These are phyloP conservation scores for Capitella teleta DNA, from an alignment of 1,140 invertebrate species.

Conservation along the genomic window DNA sequence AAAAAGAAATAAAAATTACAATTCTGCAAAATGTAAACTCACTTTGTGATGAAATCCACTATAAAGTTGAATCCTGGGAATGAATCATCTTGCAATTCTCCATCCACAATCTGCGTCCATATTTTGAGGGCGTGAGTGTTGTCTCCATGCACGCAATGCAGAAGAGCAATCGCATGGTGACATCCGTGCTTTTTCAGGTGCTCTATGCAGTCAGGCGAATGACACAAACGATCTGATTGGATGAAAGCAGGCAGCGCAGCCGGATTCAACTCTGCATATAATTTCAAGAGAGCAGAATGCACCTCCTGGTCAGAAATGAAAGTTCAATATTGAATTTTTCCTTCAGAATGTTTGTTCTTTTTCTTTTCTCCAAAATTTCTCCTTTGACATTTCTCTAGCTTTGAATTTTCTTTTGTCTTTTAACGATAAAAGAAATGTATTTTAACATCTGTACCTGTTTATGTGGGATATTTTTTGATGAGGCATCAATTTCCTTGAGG, in stretches of 20 bases:
- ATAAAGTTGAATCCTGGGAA: slow-evolving; percentile 40
- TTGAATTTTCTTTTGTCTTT: too few species aligned
- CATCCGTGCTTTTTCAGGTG: slow-evolving; percentile 33
- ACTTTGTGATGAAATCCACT: slow-evolving; percentile 41
- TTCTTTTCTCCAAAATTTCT: too few species aligned
- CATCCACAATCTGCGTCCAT: slow-evolving; percentile 35
- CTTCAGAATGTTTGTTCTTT: too few species aligned
- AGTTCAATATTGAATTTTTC: too few species aligned
- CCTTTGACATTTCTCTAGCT: too few species aligned
- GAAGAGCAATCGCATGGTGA: slow-evolving; percentile 26
- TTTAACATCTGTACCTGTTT: too few species aligned
- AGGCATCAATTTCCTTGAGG: slow-evolving; percentile 34
- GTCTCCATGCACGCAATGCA: slow-evolving; percentile 37
- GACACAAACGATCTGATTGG: slow-evolving; percentile 34
- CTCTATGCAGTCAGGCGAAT: slow-evolving; percentile 39
- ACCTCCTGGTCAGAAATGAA: slow-evolving; percentile 36
- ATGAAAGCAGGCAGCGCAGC: slow-evolving; percentile 33
- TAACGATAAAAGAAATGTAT: too few species aligned
- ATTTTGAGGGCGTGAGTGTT: slow-evolving; percentile 39
- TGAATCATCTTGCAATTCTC: slow-evolving; percentile 33
- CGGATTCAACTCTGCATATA: slow-evolving; percentile 41
- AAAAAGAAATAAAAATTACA: not conserved
- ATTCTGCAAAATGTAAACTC: too few species aligned
- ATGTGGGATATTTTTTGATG: not conserved
- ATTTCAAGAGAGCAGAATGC: slow-evolving; percentile 43